phyloP scores from a whole-genome alignment of 2,888 invertebrate species.

The Volucella inanis region DNA sequence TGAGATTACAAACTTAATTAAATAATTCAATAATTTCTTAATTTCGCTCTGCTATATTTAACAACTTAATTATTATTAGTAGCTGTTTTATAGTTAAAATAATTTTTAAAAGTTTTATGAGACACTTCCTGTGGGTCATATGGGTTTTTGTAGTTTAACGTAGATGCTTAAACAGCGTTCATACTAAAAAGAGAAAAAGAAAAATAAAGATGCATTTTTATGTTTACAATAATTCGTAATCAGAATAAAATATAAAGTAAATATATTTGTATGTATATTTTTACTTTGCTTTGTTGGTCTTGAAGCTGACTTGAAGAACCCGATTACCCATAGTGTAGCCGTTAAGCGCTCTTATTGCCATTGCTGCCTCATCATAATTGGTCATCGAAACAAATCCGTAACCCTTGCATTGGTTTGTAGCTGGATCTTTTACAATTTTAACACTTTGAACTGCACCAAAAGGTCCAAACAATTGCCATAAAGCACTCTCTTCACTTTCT shows the following conservation, averaged over 20 bases:
- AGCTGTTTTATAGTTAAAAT: constrained; percentile 32
- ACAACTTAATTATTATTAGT: constrained; percentile 8
- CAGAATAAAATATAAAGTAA: constrained; percentile 7
- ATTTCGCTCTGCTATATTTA: too few relatives aligned
- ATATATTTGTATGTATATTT: constrained; percentile 35
- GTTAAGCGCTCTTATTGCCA: constrained; percentile 97
- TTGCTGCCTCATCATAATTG: constrained; percentile 97
- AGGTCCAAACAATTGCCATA: constrained; percentile 97
- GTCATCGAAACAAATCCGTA: constrained; percentile 99
- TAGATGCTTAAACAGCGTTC: constrained; percentile 66
- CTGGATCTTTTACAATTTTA: constrained; percentile 97
- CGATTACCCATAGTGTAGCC: constrained; percentile 97
- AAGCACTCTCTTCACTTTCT: constrained; percentile 96
- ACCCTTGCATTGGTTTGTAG: constrained; percentile 98
- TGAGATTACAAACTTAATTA: too few relatives aligned
- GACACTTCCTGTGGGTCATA: constrained; percentile 62
- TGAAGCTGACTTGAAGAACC: constrained; percentile 98
- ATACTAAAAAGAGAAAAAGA: constrained; percentile 66
- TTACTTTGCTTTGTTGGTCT: constrained; percentile 92
- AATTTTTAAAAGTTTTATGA: constrained; percentile 61
- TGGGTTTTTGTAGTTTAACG: constrained; percentile 41
- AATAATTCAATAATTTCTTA: too few relatives aligned
- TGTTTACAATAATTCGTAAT: constrained; percentile 8
- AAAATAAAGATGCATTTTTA: constrained; percentile 41
- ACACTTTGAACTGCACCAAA: constrained; percentile 90